Base-by-base conservation (phyloP, 2,888 invertebrate genomes). In the Siphonodentalium dalli region DNA sequence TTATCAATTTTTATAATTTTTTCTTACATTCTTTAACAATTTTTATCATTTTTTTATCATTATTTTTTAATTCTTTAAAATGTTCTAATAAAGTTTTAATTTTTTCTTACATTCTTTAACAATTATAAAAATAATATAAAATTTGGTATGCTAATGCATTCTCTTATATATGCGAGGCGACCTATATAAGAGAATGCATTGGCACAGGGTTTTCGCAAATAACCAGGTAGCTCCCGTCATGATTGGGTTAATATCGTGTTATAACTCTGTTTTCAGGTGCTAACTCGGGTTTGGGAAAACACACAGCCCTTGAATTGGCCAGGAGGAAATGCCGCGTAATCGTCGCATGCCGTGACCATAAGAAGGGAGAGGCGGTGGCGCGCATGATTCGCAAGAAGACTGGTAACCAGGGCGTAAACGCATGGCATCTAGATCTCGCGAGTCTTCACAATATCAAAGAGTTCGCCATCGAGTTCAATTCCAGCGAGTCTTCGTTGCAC, bases 221-320 rank as follows among this genome's bases (percentile, higher is more conserved):
- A 20, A 9, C 15, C 21, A n/a, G 15, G 11, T n/a, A 9, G 28
- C 6, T 35, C 18, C 15, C 24, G 18, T 20, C 7, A 20, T 28
- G 20, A 42, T 27, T 39, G 7, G 8, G 33, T 21, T 21, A 21
- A 27, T 11, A 29, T 29, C n/a, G 24, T 38, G 11, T 26, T 33
- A 34, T 27, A 24, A 3, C 45, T 28, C 35, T 90, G 26, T 87
- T 91, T 31, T 89, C 91, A 50, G 92, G 92, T 9, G 90, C 89
- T 0, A 92, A 89, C 79, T 88, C 89, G 28, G 92, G 93, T 0
- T 87, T 93, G 43, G 93, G 92, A 0, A 87, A 87, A 68, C 90
- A 90, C 82, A 88, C 90, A 0, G 89, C 89, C 0, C 87, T 87
- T 62, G 88, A 90, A 61, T 82, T 92, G 43, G 89, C 88, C 0